These are phyloP conservation scores for Cryptoprocta ferox DNA, from an alignment of 2,797 vertebrate species.

Conservation along the genomic window DNA sequence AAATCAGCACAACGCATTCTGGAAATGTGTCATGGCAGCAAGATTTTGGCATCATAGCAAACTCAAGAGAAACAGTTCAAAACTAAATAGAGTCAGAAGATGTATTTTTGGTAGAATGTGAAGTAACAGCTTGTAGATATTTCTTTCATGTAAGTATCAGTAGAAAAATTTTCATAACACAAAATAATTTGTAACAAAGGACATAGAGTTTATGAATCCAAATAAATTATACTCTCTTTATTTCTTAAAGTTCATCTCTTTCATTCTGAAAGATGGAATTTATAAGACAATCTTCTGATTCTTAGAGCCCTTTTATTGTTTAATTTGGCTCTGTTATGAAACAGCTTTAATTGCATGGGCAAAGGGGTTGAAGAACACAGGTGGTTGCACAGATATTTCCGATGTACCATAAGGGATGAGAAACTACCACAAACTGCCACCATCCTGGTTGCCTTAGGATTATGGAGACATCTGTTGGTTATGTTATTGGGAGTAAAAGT, in stretches of 20 bases:
- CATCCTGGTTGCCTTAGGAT: constrained; percentile 65
- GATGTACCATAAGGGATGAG: constrained; percentile 56
- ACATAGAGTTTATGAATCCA: not conserved
- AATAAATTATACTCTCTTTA: not conserved
- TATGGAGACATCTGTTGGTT: constrained; percentile 70
- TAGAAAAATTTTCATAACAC: not conserved
- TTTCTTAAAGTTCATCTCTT: constrained; percentile 4
- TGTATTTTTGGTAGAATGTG: not conserved
- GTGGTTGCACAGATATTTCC: constrained; percentile 66
- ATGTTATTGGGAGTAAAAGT: constrained; percentile 60
- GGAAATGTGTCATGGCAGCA: not conserved
- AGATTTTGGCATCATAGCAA: not conserved
- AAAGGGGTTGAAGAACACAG: constrained; percentile 66
- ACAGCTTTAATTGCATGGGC: constrained; percentile 64
- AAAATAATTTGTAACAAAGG: constrained; percentile 29
- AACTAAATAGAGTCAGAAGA: not conserved
- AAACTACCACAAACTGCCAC: constrained; percentile 69
- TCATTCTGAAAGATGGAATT: constrained; percentile 25
- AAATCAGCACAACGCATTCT: not conserved
- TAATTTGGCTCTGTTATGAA: constrained; percentile 60
- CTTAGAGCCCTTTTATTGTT: not conserved
- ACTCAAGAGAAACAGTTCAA: not conserved
- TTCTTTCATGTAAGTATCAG: constrained; percentile 18
- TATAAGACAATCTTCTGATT: constrained; percentile 43
- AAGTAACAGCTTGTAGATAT: not conserved